phyloP scores from a whole-genome alignment of 2,113 vertebrate genomes.

The Lutjanus erythropterus region DNA sequence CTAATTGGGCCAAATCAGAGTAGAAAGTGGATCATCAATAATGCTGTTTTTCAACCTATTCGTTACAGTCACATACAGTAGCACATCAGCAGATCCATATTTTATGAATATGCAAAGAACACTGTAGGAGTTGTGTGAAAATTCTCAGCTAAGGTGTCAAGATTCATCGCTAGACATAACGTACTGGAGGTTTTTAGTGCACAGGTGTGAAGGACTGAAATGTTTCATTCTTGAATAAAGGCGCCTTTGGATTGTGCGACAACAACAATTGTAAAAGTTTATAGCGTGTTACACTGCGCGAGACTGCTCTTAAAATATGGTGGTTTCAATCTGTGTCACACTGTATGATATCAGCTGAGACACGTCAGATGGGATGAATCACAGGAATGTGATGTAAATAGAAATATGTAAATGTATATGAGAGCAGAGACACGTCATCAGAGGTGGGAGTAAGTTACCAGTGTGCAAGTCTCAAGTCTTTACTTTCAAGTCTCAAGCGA shows the following conservation, averaged over 20 bases:
- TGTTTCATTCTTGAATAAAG: background rate
- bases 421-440: too few relatives aligned
- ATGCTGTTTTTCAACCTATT: background rate
- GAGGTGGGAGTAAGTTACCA: too few relatives aligned
- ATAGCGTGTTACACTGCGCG: background rate
- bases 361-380: background rate
- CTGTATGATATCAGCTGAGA: background rate
- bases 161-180: slow-evolving; percentile 3
- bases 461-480: too few relatives aligned
- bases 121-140: slow-evolving; percentile 37
- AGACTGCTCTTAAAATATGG: background rate
- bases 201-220: background rate
- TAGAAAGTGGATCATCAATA: slow-evolving; percentile 26
- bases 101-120: slow-evolving; percentile 37
- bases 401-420: background rate
- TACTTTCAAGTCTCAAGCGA: too few relatives aligned
- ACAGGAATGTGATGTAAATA: too few relatives aligned
- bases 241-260: background rate
- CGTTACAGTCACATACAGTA: background rate
- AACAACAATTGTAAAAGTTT: background rate
- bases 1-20: slow-evolving; percentile 33
- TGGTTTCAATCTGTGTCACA: background rate
- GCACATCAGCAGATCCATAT: background rate
- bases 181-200: slow-evolving; percentile 8
- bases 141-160: slow-evolving; percentile 29